A percentile compares a stretch with the other conserved stretches of the same genome.
phyloP scores from a whole-genome alignment of 2,888 invertebrate genomes.

The Cryptophagus acutangulus region DNA sequence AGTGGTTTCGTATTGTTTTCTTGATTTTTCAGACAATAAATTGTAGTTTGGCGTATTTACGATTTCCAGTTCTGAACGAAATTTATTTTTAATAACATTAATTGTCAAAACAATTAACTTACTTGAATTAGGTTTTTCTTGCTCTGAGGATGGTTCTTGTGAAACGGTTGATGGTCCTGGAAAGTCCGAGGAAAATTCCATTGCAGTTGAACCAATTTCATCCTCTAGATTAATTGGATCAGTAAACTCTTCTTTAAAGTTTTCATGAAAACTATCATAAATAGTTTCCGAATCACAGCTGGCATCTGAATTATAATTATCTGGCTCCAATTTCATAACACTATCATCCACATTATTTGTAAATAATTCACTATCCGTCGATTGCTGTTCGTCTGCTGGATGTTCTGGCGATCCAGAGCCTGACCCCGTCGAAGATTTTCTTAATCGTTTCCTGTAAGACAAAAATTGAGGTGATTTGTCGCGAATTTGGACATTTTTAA shows the following conservation, averaged over 20 bases:
- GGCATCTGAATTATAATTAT: conserved; percentile 34
- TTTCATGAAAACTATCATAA: conserved; percentile 54
- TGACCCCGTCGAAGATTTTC: conserved; percentile 62
- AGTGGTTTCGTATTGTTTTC: no score
- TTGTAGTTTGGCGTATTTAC: no score
- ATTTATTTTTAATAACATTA: no score
- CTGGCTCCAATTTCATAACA: conserved; percentile 46
- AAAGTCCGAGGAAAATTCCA: no score
- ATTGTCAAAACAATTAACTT: no score
- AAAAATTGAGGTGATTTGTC: conserved; percentile 7
- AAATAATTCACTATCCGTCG: conserved; percentile 47
- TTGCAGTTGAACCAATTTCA: no score
- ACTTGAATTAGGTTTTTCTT: no score
- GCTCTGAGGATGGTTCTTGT: no score
- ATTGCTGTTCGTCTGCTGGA: conserved; percentile 50
- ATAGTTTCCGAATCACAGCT: conserved; percentile 44
- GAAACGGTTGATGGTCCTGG: no score
- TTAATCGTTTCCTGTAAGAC: conserved; percentile 54
- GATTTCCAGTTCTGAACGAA: no score
- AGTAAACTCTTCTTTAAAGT: conserved; percentile 46
- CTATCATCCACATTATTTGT: conserved; percentile 47
- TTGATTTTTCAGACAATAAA: no score
- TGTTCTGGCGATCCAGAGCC: conserved; percentile 54
- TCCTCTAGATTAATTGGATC: conserved; percentile 45
- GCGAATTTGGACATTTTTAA: background rate